phyloP scores from a whole-genome alignment of 2,113 vertebrate species.

The Bucco capensis region DNA sequence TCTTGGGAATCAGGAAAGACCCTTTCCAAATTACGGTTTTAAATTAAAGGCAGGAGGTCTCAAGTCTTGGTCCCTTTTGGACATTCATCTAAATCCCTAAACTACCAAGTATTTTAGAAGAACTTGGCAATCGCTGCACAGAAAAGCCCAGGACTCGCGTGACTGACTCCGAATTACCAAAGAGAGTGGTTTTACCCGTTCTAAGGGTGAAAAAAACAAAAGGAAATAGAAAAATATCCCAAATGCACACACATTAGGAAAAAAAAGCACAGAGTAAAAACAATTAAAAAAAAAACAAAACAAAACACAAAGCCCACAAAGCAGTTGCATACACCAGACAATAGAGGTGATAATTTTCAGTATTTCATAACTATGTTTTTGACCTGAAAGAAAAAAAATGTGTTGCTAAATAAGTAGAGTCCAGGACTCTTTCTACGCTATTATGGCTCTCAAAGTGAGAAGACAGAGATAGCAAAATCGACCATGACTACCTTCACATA shows the following conservation, averaged over 20 bases:
- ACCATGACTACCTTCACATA: neutral
- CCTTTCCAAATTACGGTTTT: conserved; percentile 8
- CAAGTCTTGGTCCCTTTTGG: neutral
- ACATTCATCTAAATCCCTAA: neutral
- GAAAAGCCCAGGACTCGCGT: neutral
- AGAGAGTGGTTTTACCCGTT: neutral
- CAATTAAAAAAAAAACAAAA: neutral
- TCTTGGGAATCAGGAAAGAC: neutral
- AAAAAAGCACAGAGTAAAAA: neutral
- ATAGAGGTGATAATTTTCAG: neutral
- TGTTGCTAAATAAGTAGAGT: neutral
- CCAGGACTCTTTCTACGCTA: neutral
- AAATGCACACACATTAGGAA: no score
- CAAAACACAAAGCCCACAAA: neutral
- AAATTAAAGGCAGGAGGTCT: conserved; percentile 33
- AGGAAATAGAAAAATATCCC: rapidly evolving
- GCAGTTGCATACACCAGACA: neutral
- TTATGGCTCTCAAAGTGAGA: neutral
- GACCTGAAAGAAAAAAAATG: neutral
- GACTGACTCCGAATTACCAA: neutral
- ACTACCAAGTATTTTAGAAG: neutral
- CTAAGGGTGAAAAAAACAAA: neutral
- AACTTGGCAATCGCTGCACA: neutral
- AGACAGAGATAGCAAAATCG: neutral
- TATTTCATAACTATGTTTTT: neutral